A percentile compares a stretch with the other conserved stretches of the same genome.
Conservation (phyloP, 30 jellyfish, hydroid and myxozoan genomes). For the Haliclystus octoradiatus region DNA sequence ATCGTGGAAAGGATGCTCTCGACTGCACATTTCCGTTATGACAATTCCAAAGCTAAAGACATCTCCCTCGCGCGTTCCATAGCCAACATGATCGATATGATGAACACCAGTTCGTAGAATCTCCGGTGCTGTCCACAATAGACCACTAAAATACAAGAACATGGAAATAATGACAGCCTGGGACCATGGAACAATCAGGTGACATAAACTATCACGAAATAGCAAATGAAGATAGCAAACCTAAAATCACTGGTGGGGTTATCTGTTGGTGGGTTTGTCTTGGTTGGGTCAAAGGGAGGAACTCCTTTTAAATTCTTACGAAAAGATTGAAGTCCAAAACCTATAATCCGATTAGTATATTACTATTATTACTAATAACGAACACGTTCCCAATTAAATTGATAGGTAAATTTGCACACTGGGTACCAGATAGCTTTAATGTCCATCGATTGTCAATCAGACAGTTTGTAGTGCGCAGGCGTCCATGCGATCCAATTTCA, state of each 20-base stretch:
- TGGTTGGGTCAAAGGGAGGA: conserved; percentile 32
- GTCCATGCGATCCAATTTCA: conserved; percentile 94
- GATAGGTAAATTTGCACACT: too few species aligned
- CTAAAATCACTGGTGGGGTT: background rate
- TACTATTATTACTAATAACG: too few species aligned
- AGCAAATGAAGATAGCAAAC: background rate
- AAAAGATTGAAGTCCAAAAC: conserved; percentile 32
- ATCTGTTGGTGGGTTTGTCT: background rate
- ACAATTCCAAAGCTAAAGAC: conserved; percentile 69
- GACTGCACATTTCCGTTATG: conserved; percentile 67
- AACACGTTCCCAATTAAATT: too few species aligned
- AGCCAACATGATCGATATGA: conserved; percentile 45
- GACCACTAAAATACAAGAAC: conserved; percentile 7
- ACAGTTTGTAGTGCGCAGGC: conserved; percentile 80
- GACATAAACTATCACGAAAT: too few species aligned
- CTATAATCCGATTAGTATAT: too few species aligned
- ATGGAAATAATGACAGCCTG: too few species aligned
- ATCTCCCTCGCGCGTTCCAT: conserved; percentile 30
- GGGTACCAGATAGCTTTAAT: conserved; percentile 75
- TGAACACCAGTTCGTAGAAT: conserved; percentile 34
- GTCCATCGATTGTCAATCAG: conserved; percentile 91
- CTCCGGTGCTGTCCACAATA: conserved; percentile 53
- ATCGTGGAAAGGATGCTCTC: conserved; percentile 70
- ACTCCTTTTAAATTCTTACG: conserved; percentile 22
- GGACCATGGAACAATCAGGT: too few species aligned